Percentiles rank a stretch among this genome's conserved stretches.
Conservation (phyloP, 1,140 invertebrate genomes). For the Leucophenga varia region DNA sequence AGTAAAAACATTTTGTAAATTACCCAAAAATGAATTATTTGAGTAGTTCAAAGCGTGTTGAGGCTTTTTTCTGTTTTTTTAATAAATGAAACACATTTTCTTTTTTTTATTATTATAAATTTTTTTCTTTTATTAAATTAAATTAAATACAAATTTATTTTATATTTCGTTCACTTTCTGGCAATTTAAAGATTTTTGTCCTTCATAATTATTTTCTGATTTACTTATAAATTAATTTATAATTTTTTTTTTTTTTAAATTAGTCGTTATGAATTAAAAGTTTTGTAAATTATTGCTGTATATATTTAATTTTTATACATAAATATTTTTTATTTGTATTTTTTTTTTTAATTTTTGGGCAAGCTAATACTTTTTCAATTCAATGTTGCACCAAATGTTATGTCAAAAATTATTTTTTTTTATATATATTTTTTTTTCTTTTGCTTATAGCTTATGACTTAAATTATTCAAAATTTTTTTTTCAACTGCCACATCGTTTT, state of each 20-base stretch:
- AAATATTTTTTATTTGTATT: slow-evolving; percentile 11
- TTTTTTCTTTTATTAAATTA: slow-evolving; percentile 25
- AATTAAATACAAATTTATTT: slow-evolving; percentile 31
- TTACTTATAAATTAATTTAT: slow-evolving; percentile 11
- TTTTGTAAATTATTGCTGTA: too few species aligned
- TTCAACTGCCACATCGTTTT: too few species aligned
- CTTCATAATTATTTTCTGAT: slow-evolving; percentile 7
- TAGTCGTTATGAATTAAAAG: too few species aligned
- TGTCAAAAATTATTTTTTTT: too few species aligned
- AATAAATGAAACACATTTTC: slow-evolving; percentile 34
- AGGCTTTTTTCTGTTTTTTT: slow-evolving; percentile 24
- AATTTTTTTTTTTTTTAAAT: slow-evolving; percentile 8
- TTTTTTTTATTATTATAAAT: slow-evolving; percentile 26
- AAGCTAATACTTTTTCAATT: not conserved
- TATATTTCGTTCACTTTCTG: slow-evolving; percentile 37
- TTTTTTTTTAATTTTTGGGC: slow-evolving; percentile 17
- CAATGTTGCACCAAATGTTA: too few species aligned
- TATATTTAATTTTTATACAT: slow-evolving; percentile 11
- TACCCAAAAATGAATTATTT: too few species aligned
- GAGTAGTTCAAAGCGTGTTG: too few species aligned
- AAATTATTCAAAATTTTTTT: too few species aligned
- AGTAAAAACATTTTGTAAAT: too few species aligned
- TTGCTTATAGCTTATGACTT: too few species aligned
- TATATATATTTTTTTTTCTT: too few species aligned
- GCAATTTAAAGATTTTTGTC: slow-evolving; percentile 8